Conservation (phyloP, 2,888 invertebrate genomes). For the Eupithecia subumbrata region DNA sequence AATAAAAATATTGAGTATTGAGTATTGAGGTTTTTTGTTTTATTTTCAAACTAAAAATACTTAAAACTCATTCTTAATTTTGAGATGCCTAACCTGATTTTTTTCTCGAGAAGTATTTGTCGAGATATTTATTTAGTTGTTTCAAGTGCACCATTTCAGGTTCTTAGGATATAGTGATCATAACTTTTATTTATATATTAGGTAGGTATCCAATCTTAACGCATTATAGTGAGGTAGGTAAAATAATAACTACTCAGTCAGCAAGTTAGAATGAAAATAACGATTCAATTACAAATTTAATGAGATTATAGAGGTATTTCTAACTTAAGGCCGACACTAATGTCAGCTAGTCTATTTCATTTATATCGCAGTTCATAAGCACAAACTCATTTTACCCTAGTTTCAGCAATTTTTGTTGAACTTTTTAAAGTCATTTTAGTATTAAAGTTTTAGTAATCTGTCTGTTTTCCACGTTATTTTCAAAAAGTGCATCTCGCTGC, state of each 20-base stretch:
- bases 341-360: too few species aligned
- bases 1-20: too few species aligned
- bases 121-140: too few species aligned
- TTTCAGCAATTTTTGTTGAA: neutral
- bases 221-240: too few species aligned
- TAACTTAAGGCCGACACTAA: too few species aligned
- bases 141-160: too few species aligned
- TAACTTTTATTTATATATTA: too few species aligned
- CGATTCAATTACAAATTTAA: neutral
- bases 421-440: neutral
- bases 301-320: too few species aligned
- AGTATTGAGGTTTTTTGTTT: too few species aligned
- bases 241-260: too few species aligned
- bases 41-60: neutral
- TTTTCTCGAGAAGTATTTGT: neutral
- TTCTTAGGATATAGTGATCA: too few species aligned
- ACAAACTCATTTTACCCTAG: neutral
- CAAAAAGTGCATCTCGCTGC: slow-evolving; percentile 22
- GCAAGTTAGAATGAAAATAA: neutral
- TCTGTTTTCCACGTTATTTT: slow-evolving; percentile 5
- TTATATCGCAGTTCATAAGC: neutral
- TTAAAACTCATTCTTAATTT: neutral
- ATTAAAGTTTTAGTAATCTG: neutral
- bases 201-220: too few species aligned
- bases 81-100: neutral